Base-by-base conservation (phyloP, 2,888 invertebrate species). In the Caenorhabditis sulstoni region DNA sequence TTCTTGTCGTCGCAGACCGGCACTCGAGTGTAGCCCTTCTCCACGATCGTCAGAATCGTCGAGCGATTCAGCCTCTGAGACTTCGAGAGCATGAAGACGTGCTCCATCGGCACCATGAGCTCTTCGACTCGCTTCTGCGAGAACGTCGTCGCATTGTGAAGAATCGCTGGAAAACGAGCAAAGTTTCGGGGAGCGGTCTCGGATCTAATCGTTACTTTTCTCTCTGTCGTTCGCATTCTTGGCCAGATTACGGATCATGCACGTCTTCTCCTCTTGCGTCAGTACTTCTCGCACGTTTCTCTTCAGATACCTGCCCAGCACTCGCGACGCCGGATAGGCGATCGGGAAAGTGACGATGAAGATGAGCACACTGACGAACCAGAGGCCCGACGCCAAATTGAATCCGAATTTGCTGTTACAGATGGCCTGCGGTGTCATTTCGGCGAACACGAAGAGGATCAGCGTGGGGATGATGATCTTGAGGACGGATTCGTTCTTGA, bases 351-450 rank as follows among this genome's bases (percentile, higher is more conserved):
- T 68, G 49, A 71, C 53, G 20, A 61, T 9, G 50, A 79, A 73
- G 5, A 75, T 70, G 22, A 79, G 9, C 5, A 53, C 49, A 11
- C 49, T 75, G 23, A 79, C 20, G n/a, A 70, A 66, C 74, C 74
- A 79, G 4, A 73, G 29, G n/a, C 66, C 57, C 5, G 75, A 65
- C 0, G 75, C 79, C 3, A 79, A 14, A 23, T 49, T 47, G 55
- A 79, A 79, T 5, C 79, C 79, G 16, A 79, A 52, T 20, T 68
- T 68, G 20, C 74, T 74, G 49, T 74, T 79, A 50, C 75, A 79
- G 22, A 79, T 20, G 4, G 62, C 75, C 55, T 79, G 79, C 4
- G 79, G 79, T 0, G 74, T 35, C 47, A 74, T 64, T 49, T 79
- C 79, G 12, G 73, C 79, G 57, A 79, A 74, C 7, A 64, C 9